Conservation (phyloP, 2,113 vertebrate genomes). For the Laticauda colubrina region DNA sequence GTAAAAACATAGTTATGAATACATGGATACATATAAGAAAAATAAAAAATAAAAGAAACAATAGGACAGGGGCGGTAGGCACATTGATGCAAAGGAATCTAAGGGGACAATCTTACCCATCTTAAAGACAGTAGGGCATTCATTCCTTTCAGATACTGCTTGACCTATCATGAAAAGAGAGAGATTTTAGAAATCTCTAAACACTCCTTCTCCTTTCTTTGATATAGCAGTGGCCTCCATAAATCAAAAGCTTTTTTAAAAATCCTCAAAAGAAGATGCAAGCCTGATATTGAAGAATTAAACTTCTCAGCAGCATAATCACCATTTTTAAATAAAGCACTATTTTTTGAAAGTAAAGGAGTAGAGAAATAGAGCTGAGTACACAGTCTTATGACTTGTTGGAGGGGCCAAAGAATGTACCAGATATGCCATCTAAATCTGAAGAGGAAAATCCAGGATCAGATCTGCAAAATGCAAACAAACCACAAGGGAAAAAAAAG, state of each 20-base stretch:
- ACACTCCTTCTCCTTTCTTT: not conserved
- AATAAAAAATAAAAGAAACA: too few relatives aligned
- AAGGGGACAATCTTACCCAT: constrained; percentile 22
- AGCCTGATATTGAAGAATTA: not conserved
- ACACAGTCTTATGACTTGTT: not conserved
- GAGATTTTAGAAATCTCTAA: not conserved
- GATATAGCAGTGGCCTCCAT: rapidly evolving
- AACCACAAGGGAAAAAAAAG: not conserved
- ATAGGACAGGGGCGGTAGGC: too few relatives aligned
- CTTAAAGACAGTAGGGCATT: constrained; percentile 17
- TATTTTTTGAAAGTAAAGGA: not conserved
- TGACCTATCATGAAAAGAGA: not conserved
- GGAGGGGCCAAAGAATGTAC: not conserved
- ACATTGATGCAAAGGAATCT: not conserved
- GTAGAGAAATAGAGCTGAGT: not conserved
- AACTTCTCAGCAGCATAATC: not conserved
- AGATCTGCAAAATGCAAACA: not conserved
- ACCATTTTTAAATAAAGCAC: not conserved
- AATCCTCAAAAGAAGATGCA: not conserved
- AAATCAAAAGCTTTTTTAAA: not conserved
- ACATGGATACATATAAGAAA: too few relatives aligned
- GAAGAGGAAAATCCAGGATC: not conserved
- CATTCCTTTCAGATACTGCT: not conserved
- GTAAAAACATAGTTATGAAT: too few relatives aligned
- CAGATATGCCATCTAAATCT: not conserved